These are phyloP conservation scores for Acleris holmiana DNA, from an alignment of 2,888 invertebrate species.

Conservation along the genomic window DNA sequence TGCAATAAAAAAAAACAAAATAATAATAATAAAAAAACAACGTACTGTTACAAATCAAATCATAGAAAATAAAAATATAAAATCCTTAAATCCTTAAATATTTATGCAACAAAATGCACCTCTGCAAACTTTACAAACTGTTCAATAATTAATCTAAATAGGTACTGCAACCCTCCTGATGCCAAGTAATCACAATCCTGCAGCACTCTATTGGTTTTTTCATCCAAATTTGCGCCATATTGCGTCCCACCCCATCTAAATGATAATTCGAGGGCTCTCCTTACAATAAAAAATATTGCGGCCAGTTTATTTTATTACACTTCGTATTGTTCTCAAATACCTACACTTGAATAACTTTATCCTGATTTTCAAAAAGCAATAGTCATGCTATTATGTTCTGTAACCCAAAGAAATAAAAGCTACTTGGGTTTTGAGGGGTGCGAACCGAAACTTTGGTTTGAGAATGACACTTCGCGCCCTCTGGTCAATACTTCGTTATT, in stretches of 20 bases:
- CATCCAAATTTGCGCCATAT: constrained; percentile 75
- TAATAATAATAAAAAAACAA: too few relatives aligned
- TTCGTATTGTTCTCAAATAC: constrained; percentile 79
- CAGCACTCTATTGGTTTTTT: constrained; percentile 64
- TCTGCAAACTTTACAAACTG: not conserved
- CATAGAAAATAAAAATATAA: too few relatives aligned
- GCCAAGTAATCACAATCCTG: constrained; percentile 64
- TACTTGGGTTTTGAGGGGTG: not conserved
- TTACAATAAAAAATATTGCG: constrained; percentile 84
- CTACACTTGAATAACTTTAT: constrained; percentile 46
- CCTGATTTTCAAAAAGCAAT: constrained; percentile 28
- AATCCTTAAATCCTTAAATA: too few relatives aligned
- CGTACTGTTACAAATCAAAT: too few relatives aligned
- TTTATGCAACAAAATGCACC: too few relatives aligned
- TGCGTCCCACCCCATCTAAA: constrained; percentile 80
- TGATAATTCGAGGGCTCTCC: constrained; percentile 80
- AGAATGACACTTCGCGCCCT: constrained; percentile 19
- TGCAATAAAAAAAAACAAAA: too few relatives aligned
- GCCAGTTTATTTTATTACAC: constrained; percentile 82
- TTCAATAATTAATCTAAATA: constrained; percentile 11
- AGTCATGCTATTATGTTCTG: not conserved
- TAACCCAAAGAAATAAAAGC: not conserved
- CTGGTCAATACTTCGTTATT: constrained; percentile 19
- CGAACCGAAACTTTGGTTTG: not conserved
- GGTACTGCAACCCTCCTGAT: constrained; percentile 45